Conservation (phyloP, 2,888 invertebrate species). For the Melitaea athalia region DNA sequence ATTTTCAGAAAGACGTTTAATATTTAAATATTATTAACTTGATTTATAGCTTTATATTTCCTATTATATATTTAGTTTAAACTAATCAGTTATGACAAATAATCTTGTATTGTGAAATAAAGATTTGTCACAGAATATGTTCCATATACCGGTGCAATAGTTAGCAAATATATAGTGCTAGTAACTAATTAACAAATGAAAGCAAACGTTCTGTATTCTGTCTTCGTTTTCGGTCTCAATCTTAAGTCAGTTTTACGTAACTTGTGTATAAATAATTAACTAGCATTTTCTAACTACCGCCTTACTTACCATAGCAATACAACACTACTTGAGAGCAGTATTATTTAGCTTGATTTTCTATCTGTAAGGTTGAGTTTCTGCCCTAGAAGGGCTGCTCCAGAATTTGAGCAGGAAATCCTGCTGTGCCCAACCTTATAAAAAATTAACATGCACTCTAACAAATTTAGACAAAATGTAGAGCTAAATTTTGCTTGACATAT, state of each 20-base stretch:
- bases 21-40: constrained; percentile 2
- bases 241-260: constrained; percentile 1
- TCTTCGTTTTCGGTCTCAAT: constrained; percentile 13
- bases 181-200: constrained; percentile 26
- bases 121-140: constrained; percentile 14
- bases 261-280: constrained; percentile 4
- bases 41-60: neutral
- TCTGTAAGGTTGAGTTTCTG: no score
- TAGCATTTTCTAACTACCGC: constrained; percentile 5
- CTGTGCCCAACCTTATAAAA: no score
- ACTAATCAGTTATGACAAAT: no score
- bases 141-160: constrained; percentile 19
- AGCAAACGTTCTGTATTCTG: constrained; percentile 13
- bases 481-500: no score
- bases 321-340: no score
- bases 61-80: neutral
- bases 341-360: no score
- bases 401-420: no score
- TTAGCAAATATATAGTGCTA: constrained; percentile 22
- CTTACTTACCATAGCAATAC: no score
- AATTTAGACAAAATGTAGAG: no score
- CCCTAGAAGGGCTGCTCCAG: no score
- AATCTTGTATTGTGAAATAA: constrained; percentile 8
- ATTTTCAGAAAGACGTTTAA: neutral
- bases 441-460: no score